Base-by-base conservation (phyloP, 2,113 vertebrate genomes). In the Epinephelus moara region DNA sequence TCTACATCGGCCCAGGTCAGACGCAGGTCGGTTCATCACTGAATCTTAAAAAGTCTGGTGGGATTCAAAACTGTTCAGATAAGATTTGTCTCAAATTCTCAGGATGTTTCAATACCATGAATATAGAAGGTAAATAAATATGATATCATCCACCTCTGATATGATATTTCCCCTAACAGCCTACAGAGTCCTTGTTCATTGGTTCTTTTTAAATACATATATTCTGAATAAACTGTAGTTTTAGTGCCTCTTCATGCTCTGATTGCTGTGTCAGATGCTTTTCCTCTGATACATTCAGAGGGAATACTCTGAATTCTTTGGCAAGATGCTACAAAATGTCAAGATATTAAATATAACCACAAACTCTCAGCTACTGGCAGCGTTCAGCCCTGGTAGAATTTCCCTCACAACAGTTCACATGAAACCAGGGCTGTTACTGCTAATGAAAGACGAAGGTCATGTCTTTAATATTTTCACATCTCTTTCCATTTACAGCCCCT, bases 1-100 rank as follows among this genome's bases (percentile, higher is more conserved):
- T 99, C 78, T 97, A 98, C 89, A 97, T 99, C 0, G 97, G 97
- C 18, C 97, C 97, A 0, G 97, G 97, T 19, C 98, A 99, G 96
- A 99, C 98, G n/a, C 98, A 99, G 96, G 98, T 99, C 80, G 81
- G 94, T 60, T 66, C 72, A 7, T 57, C 45, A 0, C 55, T 6
- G 27, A 50, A 10, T 14, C 13, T 12, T 4, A 19, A 37, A 11
- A 33, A 5, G 5, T n/a, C 25, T 0, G 4, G 4, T 27, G n/a
- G 1, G 57, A 27, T 53, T 73, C 12, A 17, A 50, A 21, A 13
- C 4, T 13, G 2, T 6, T 2, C 13, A 66, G 1, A 45, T 4
- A 25, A 71, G 4, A 21, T 42, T 63, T n/a, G 11, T 6, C 18
- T 11, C 19, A 37, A 8, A 8, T 6, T 8, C 25, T 30, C 10